These are phyloP conservation scores for Pteronura brasiliensis DNA, from an alignment of 2,113 vertebrate genomes.

Conservation along the genomic window DNA sequence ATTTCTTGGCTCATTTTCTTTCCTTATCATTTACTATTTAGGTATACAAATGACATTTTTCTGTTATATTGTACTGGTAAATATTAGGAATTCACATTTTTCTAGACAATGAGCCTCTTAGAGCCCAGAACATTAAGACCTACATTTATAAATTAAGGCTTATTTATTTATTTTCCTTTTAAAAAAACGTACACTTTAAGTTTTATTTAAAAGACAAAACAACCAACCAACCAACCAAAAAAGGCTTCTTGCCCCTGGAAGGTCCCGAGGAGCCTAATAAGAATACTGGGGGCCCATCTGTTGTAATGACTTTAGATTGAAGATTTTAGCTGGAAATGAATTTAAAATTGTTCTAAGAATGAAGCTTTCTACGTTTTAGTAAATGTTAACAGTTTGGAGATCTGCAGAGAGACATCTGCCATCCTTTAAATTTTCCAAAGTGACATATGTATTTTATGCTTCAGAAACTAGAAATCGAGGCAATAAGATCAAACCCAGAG, in stretches of 20 bases:
- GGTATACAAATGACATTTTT: background rate
- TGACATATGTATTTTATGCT: background rate
- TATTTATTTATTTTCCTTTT: background rate
- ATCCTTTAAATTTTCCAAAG: background rate
- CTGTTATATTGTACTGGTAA: background rate
- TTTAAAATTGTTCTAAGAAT: background rate
- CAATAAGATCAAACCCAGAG: slow-evolving; percentile 39
- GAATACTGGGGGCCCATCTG: background rate
- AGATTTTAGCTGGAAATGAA: background rate
- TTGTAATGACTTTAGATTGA: background rate
- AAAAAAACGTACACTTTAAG: background rate
- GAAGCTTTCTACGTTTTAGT: background rate
- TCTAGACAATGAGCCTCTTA: background rate
- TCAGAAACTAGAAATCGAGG: background rate
- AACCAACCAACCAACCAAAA: background rate
- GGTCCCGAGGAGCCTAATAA: background rate
- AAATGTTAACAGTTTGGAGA: background rate
- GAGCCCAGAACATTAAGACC: background rate
- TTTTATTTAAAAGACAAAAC: background rate
- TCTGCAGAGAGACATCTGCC: background rate
- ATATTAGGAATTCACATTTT: background rate
- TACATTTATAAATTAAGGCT: background rate
- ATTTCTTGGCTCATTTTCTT: background rate
- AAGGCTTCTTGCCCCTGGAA: background rate
- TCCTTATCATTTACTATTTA: background rate